These are phyloP conservation scores for Rhagonycha fulva DNA, from an alignment of 2,888 invertebrate species.

Conservation along the genomic window DNA sequence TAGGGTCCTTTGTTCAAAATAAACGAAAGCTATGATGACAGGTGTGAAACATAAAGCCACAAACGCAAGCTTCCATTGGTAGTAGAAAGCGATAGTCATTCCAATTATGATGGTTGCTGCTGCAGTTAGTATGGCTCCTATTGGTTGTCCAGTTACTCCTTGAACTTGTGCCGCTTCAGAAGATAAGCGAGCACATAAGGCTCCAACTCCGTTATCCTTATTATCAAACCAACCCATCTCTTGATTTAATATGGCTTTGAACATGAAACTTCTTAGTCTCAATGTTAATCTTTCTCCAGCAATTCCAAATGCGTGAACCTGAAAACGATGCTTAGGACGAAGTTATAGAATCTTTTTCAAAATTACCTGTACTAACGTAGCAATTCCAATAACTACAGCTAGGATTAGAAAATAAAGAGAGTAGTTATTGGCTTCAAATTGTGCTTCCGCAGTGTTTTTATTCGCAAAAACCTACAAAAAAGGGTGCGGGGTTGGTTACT, in stretches of 20 bases:
- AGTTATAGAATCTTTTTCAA: background rate
- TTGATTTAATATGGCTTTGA: no score
- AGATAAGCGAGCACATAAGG: conserved; percentile 73
- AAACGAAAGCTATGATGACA: conserved; percentile 68
- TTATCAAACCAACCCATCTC: conserved; percentile 79
- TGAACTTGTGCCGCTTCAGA: conserved; percentile 79
- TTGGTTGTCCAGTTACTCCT: conserved; percentile 80
- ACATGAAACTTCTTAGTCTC: conserved; percentile 68
- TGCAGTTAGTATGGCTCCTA: conserved; percentile 77
- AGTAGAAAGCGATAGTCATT: conserved; percentile 68
- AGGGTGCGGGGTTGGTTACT: background rate
- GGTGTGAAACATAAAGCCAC: conserved; percentile 76
- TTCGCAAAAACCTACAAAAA: conserved; percentile 57
- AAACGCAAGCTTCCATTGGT: conserved; percentile 76
- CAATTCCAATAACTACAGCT: conserved; percentile 66
- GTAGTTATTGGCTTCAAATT: conserved; percentile 62
- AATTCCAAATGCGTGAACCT: conserved; percentile 60
- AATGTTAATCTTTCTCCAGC: conserved; percentile 82
- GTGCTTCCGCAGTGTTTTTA: conserved; percentile 57
- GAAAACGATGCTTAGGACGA: background rate
- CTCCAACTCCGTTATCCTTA: no score
- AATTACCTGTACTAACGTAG: conserved; percentile 69
- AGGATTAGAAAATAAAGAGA: conserved; percentile 69
- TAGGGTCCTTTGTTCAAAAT: conserved; percentile 69
- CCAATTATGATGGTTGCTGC: conserved; percentile 69